phyloP scores from a whole-genome alignment of 2,888 invertebrate genomes.

The Yponomeuta sedellus region DNA sequence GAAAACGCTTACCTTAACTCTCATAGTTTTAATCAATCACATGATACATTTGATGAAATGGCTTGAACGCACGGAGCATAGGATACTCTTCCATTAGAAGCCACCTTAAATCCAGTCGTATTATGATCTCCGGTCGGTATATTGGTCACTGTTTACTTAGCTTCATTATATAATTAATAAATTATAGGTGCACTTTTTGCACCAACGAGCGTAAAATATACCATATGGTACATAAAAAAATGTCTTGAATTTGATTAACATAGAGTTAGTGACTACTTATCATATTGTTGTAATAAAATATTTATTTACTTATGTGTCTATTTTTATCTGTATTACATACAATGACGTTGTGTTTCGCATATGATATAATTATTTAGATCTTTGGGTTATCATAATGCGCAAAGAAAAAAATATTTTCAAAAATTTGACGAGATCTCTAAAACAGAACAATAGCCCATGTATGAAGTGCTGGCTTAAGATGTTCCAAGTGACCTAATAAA shows the following conservation, averaged over 20 bases:
- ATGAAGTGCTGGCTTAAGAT: conserved; percentile 52
- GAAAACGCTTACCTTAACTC: neutral
- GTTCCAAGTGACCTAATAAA: conserved; percentile 61
- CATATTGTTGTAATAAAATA: neutral
- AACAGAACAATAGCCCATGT: conserved; percentile 51
- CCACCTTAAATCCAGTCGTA: conserved; percentile 6
- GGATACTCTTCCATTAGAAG: neutral
- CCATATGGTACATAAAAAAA: conserved; percentile 12
- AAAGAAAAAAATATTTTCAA: neutral
- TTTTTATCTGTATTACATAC: neutral
- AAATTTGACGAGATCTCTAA: neutral
- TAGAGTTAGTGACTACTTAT: neutral
- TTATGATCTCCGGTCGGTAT: neutral
- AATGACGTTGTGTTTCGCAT: neutral
- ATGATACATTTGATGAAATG: neutral
- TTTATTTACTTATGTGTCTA: neutral
- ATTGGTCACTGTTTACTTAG: conserved; percentile 1
- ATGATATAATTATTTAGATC: neutral
- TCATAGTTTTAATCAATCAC: neutral
- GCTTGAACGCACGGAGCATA: neutral
- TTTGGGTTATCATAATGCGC: neutral
- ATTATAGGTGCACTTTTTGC: neutral
- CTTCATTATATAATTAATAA: neutral
- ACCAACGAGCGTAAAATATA: neutral
- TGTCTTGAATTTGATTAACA: conserved; percentile 9